Evolutionary conservation across 2,888 invertebrate species (phyloP), one percentile per base, ranked within the genome.

Genomic region (Pseudococcus jackbeardsleyi): DNA sequence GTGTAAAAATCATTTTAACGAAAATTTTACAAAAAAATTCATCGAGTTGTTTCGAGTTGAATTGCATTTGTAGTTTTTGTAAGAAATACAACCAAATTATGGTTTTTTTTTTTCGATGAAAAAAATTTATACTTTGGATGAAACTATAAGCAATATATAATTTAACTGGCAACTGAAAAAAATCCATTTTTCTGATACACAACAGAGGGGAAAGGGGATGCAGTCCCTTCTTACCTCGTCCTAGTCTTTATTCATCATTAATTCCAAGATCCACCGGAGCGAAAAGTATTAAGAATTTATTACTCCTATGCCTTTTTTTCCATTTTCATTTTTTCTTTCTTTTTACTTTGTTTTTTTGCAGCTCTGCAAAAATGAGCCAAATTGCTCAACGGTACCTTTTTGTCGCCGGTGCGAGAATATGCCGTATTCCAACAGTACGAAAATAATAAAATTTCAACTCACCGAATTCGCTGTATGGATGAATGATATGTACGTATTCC

Each of bases 251-350:
- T 33, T 72, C 26, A 33, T 72, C 68, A 33, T 72, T 72, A 72
- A 72, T 72, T 72, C 26, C 26, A 72, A 72, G 33, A 72, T 26
- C 68, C 68, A 72, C 12, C 68, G 68, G 33, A 72, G 68, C 68
- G 68, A 7, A 26, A 72, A 72, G 33, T 72, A 72, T 72, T 72
- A 72, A 72, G 15, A 72, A 72, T 26, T 72, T 72, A 72, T 26
- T 72, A 33, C 33, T 72, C 26, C 15, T 33, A 72, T 72, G 9
- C n/a, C 68, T 26, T 8, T 72, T 72, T 72, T 72, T 72, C 68
- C 68, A 72, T 72, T 33, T 33, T 33, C 26, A 33, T 72, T 72
- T 64, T 22, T 26, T 33, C 68, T 33, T 33, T 26, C 8, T 6
- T 64, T 22, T 64, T 64, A 22, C 64, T 19, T 64, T 64, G 7